A percentile compares a stretch with the other conserved stretches of the same genome.
Evolutionary conservation across 1,140 invertebrate genomes (phyloP).

Genomic region (Bombus impatiens): DNA sequence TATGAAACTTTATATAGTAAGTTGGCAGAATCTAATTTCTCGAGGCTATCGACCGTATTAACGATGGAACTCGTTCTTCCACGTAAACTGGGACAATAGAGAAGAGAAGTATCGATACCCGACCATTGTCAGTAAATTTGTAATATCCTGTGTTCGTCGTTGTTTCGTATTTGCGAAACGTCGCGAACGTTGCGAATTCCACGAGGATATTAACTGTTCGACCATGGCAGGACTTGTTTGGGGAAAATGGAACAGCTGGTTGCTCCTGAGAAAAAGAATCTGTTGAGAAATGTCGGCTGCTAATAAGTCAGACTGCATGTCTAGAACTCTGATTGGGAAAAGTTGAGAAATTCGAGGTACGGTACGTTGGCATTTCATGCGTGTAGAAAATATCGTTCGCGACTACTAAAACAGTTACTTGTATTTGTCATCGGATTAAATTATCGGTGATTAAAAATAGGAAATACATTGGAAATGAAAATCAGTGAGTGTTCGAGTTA

Average conservation of each 20-base stretch:
- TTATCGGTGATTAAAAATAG: too few species aligned
- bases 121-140: slow-evolving; percentile 15
- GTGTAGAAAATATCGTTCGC: too few species aligned
- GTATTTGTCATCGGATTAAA: too few species aligned
- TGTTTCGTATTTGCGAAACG: background rate
- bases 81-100: slow-evolving; percentile 18
- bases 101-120: background rate
- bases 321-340: background rate
- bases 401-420: too few species aligned
- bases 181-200: background rate
- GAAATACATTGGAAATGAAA: too few species aligned
- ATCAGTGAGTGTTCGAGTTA: too few species aligned
- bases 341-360: background rate
- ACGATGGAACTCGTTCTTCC: background rate
- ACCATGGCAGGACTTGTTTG: background rate
- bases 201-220: background rate
- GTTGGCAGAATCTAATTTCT: slow-evolving; percentile 12
- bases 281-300: slow-evolving; percentile 6
- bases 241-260: background rate
- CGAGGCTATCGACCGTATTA: background rate
- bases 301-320: background rate
- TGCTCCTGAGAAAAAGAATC: background rate
- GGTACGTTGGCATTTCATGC: too few species aligned
- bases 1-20: background rate
- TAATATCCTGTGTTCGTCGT: slow-evolving; percentile 23